These are phyloP conservation scores for Oncorhynchus nerka DNA, from an alignment of 2,113 vertebrate species.

Conservation along the genomic window DNA sequence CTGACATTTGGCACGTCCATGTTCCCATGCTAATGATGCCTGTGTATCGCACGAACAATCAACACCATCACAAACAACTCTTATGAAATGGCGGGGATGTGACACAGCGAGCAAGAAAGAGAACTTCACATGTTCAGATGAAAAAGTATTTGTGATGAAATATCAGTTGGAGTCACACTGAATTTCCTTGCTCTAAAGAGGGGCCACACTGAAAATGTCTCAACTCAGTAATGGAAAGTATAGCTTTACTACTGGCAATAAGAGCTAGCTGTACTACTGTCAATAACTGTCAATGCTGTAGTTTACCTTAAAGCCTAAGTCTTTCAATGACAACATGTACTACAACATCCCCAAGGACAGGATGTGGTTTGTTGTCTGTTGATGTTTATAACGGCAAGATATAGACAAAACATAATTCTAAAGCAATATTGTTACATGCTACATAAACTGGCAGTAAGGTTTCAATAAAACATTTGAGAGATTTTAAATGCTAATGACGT, in stretches of 20 bases:
- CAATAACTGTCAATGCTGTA: not conserved
- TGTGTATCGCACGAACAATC: too few species aligned
- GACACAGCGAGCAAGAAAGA: too few species aligned
- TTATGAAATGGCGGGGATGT: too few species aligned
- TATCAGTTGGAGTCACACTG: too few species aligned
- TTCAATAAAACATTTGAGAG: slow-evolving; percentile 51
- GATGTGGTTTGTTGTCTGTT: slow-evolving; percentile 30
- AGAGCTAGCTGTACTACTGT: too few species aligned
- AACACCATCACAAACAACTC: too few species aligned
- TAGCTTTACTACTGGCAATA: not conserved
- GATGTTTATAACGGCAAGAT: slow-evolving; percentile 45
- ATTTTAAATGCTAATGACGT: slow-evolving; percentile 34
- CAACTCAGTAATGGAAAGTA: not conserved
- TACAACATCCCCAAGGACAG: slow-evolving; percentile 38
- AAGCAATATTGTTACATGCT: slow-evolving; percentile 42
- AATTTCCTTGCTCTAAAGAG: too few species aligned
- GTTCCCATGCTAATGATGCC: too few species aligned
- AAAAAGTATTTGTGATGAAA: too few species aligned
- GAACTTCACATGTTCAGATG: too few species aligned
- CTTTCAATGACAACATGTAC: not conserved
- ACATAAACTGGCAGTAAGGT: slow-evolving; percentile 26
- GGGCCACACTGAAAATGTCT: too few species aligned
- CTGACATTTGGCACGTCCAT: not conserved
- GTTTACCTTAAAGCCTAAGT: too few species aligned
- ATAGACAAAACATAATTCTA: slow-evolving; percentile 35